Conservation (phyloP, 1,140 invertebrate genomes). For the Pseudomyrmex pallidus region DNA sequence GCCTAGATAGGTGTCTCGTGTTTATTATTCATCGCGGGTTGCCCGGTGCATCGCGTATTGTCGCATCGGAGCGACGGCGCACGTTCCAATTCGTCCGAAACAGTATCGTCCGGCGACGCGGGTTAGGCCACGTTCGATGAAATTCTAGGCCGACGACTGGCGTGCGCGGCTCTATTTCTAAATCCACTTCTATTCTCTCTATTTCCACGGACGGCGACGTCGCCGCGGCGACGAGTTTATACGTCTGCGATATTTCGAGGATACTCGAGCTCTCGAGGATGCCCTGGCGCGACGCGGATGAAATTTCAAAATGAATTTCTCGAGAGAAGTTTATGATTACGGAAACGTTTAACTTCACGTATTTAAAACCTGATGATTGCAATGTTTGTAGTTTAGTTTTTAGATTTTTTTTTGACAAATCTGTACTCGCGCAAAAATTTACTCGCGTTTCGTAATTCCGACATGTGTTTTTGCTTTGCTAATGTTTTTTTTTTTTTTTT, state of each 20-base stretch:
- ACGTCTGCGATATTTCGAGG: conserved; percentile 83
- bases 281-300: no score
- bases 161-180: conserved; percentile 81
- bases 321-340: neutral
- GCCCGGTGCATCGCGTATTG: conserved; percentile 11
- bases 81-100: conserved; percentile 61
- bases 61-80: conserved; percentile 32
- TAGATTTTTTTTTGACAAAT: no score
- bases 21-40: conserved; percentile 55
- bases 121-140: conserved; percentile 70
- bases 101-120: conserved; percentile 56
- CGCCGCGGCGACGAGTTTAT: conserved; percentile 82
- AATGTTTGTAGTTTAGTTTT: neutral
- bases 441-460: neutral
- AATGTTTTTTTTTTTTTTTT: conserved; percentile 11
- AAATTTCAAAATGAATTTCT: neutral
- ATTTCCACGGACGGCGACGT: conserved; percentile 38
- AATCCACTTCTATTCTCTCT: conserved; percentile 38
- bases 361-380: no score
- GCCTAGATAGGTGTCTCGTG: conserved; percentile 19
- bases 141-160: conserved; percentile 81
- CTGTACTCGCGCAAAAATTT: neutral
- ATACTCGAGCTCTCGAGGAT: conserved; percentile 8
- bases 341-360: neutral
- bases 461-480: neutral